Evolutionary conservation across 2,797 vertebrate genomes (phyloP), one percentile per base, ranked within the genome.

Genomic region (Acipenser transmontanus): DNA sequence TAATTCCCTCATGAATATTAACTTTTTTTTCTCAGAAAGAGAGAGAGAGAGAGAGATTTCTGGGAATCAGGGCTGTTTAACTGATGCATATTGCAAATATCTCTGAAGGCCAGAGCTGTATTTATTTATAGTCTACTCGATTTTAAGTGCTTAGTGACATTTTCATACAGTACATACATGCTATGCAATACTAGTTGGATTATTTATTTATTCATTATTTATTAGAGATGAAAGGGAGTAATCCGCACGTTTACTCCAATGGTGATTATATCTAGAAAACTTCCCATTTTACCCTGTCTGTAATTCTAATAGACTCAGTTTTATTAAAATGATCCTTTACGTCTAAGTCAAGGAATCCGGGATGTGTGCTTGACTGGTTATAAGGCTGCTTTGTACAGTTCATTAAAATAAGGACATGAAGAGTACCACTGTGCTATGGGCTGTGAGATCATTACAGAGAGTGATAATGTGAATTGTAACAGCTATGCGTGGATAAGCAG

Each of bases 291-390:
- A 73, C 67, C 63, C 75, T 68, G 59, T 49, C 47, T 69, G 6
- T 61, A 63, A 64, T 66, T 56, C 10, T 47, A 78, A 68, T 64
- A 69, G 9, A 6, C 49, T 65, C 17, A 67, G 63, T 70, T 76
- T 83, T 76, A 76, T 73, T 81, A 76, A 79, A 80, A 74, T 71
- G 75, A 70, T 77, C 57, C 6, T 73, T 68, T 73, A n/a, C n/a
- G 57, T 69, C 1, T 0, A 65, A 71, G 47, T 14, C 71, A 61
- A 66, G 69, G 8, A 73, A 65, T 68, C 68, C 59, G 66, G 50
- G 49, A 73, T 80, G 79, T 76, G 63, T 74, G 49, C 71, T 70
- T 72, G 63, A 17, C 59, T 76, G 47, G 4, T 70, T 78, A 63
- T 20, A 67, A n/a, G 71, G 56, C 51, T 68, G 17, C 50, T 73